These are phyloP conservation scores for Galagoides demidoff DNA, from an alignment of 2,797 vertebrate genomes.

Conservation along the genomic window DNA sequence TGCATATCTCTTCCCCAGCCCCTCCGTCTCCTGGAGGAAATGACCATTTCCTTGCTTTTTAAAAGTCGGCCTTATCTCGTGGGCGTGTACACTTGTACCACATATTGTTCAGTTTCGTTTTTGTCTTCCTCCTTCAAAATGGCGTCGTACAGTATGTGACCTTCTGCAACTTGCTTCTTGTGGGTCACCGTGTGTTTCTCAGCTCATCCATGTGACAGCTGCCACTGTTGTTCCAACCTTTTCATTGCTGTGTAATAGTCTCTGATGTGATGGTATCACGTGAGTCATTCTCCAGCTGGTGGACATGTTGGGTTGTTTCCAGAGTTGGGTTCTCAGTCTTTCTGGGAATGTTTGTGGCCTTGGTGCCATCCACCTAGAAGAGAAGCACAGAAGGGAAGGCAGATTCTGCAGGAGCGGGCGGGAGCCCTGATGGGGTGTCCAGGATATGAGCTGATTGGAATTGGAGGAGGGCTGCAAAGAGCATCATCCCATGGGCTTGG, in stretches of 20 bases:
- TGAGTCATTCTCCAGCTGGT: not conserved
- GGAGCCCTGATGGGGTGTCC: not conserved
- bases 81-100: not conserved
- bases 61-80: not conserved
- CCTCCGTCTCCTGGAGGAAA: not conserved
- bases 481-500: not conserved
- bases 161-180: not conserved
- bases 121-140: not conserved
- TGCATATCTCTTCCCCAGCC: not conserved
- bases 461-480: not conserved
- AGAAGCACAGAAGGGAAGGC: not conserved
- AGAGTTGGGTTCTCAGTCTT: not conserved
- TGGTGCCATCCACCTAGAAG: not conserved
- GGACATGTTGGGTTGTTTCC: not conserved
- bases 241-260: not conserved
- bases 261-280: accelerated
- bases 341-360: not conserved
- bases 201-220: not conserved
- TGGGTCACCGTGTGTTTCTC: not conserved
- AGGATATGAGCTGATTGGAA: not conserved
- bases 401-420: not conserved
- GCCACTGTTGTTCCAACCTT: not conserved
- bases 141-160: not conserved
- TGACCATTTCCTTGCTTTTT: not conserved
- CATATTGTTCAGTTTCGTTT: not conserved